Base-by-base conservation (phyloP, 2,888 invertebrate genomes). In the Cistogaster globosa region DNA sequence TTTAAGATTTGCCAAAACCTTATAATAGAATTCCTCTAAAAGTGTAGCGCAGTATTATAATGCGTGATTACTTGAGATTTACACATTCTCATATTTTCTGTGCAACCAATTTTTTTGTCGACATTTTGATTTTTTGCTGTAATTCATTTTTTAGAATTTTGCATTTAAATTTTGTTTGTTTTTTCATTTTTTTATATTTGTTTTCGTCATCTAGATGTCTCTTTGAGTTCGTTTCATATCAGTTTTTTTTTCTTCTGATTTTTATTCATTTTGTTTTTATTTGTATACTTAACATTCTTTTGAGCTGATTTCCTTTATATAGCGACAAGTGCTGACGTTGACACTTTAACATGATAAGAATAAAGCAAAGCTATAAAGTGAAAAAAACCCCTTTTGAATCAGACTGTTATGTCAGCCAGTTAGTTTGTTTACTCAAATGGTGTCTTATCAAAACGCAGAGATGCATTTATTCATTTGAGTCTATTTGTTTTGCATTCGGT, bases 161-260 rank as follows among this genome's bases (percentile, higher is more conserved):
- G 74, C 77, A 90, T 89, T 88, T 88, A 86, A 88, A 88, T 88
- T 88, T 82, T 82, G 79, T 78, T 71, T 83, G 22, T 53, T 60
- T 86, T 72, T 82, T 20, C 3, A 22, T 53, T 38, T 74, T 45
- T n/a, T n/a, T n/a, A n/a, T n/a, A n/a, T n/a, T n/a, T n/a, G n/a
- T n/a, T 67, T 55, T 68, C 38, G 38, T 65, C 71, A 58, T 75
- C 68, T 68, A 32, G 48, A 57, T 76, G 74, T 38, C 63, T 78
- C 80, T 85, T 82, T 85, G 88, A 79, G 53, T 75, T 72, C 42
- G 22, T 79, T 79, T 74, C 65, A 48, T 72, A 58, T 32, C 26
- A 65, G 12, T 20, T 26, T 32, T 5, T 32, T 32, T 32, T 32
- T 32, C 63, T 63, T 72, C 8, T 12, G 2, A 12, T 16, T 22